Evolutionary conservation across 2,888 invertebrate genomes (phyloP).

Genomic region (Stomorhina lunata): DNA sequence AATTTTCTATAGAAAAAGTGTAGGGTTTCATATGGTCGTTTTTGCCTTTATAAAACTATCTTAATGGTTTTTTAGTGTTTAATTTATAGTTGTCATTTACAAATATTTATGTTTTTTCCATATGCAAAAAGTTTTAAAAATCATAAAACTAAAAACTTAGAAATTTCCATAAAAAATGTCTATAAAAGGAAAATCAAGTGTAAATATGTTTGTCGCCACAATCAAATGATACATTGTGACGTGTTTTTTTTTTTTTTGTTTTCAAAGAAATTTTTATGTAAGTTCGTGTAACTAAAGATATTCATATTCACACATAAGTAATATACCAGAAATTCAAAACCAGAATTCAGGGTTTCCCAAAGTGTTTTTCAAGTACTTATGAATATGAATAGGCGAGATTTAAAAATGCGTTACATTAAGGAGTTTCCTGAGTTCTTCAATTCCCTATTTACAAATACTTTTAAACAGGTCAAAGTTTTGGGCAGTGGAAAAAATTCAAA

Average conservation of each 20-base stretch:
- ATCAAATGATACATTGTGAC: neutral
- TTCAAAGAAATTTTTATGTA: too few relatives aligned
- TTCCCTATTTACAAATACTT: too few relatives aligned
- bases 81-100: neutral
- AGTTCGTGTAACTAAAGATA: neutral
- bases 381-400: too few relatives aligned
- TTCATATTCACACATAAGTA: conserved; percentile 3
- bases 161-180: conserved; percentile 42
- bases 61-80: conserved; percentile 4
- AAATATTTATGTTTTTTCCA: neutral
- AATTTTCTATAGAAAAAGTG: neutral
- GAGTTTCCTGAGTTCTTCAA: too few relatives aligned
- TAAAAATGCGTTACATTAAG: too few relatives aligned
- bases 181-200: conserved; percentile 61
- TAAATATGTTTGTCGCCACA: conserved; percentile 29
- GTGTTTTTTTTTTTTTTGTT: too few relatives aligned
- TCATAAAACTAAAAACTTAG: conserved; percentile 13
- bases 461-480: too few relatives aligned
- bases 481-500: neutral
- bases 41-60: too few relatives aligned
- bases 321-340: neutral
- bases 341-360: conserved; percentile 11
- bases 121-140: conserved; percentile 6
- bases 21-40: neutral
- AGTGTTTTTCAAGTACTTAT: too few relatives aligned